Evolutionary conservation across 2,113 vertebrate genomes (phyloP).

Genomic region (Pelusios castaneus): DNA sequence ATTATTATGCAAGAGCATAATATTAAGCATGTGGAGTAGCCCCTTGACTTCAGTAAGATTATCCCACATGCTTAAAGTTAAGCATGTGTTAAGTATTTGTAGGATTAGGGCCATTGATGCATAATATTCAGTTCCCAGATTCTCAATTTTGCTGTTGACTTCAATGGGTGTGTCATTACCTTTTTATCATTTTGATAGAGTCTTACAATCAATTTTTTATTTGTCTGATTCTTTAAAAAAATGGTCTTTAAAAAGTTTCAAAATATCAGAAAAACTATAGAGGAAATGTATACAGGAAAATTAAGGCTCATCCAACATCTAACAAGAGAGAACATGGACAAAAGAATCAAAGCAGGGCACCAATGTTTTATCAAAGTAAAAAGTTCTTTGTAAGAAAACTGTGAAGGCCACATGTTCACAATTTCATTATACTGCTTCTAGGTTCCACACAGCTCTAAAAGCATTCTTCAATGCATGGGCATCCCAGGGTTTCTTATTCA

Average conservation of each 20-base stretch:
- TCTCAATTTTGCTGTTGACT: not conserved
- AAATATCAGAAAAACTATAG: not conserved
- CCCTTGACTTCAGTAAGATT: not conserved
- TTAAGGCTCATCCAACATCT: conserved; percentile 1
- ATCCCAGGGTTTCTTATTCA: conserved; percentile 24
- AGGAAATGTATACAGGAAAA: not conserved
- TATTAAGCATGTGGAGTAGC: not conserved
- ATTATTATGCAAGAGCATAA: not conserved
- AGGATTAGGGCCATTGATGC: not conserved
- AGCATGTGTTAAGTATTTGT: not conserved
- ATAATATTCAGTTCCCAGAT: not conserved
- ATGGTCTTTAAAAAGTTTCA: not conserved
- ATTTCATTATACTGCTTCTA: conserved; percentile 24
- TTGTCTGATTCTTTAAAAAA: not conserved
- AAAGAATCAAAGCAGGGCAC: conserved; percentile 42
- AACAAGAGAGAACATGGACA: not conserved
- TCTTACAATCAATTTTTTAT: not conserved
- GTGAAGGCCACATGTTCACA: conserved; percentile 12
- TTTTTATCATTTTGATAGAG: not conserved
- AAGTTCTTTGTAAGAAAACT: not conserved
- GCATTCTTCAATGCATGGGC: not conserved
- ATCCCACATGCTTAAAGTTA: not conserved
- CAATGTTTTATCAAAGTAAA: conserved; percentile 30
- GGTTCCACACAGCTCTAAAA: conserved; percentile 23
- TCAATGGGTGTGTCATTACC: not conserved